Percentiles rank a stretch among this genome's conserved stretches.
Evolutionary conservation across 2,113 vertebrate genomes (phyloP).

Genomic region (Synchiropus splendidus): DNA sequence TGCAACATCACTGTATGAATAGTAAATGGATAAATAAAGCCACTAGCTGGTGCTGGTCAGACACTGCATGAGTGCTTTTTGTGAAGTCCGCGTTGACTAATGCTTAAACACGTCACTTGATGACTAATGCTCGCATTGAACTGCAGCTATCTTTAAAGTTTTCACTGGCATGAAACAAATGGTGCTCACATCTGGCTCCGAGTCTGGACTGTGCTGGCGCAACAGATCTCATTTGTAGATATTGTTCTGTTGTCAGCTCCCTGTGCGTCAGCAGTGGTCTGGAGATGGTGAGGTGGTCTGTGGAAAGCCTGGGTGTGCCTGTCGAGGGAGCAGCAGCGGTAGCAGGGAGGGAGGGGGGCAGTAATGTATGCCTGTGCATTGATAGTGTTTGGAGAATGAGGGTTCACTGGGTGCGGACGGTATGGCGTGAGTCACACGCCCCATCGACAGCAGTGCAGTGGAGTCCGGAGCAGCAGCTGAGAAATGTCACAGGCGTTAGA

Average conservation of each 20-base stretch:
- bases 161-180: neutral
- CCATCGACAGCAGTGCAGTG: conserved; percentile 54
- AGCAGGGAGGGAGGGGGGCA: conserved; percentile 2
- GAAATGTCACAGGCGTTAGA: conserved; percentile 58
- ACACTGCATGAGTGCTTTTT: too few species aligned
- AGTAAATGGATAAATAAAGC: too few species aligned
- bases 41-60: too few species aligned
- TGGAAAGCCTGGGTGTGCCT: conserved; percentile 54
- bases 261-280: conserved; percentile 16
- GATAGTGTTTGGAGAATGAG: conserved; percentile 31
- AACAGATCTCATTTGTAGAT: neutral
- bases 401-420: conserved; percentile 50
- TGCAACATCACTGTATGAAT: too few species aligned
- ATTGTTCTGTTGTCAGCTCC: conserved; percentile 7
- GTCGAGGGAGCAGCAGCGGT: conserved; percentile 28
- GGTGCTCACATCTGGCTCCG: too few species aligned
- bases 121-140: conserved; percentile 42
- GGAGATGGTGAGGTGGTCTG: conserved; percentile 26
- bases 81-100: too few species aligned
- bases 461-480: conserved; percentile 52
- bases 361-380: conserved; percentile 28
- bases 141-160: too few species aligned
- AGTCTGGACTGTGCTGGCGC: too few species aligned
- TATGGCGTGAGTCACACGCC: conserved; percentile 57
- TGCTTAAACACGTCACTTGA: conserved; percentile 5